Percentiles rank a stretch among this genome's conserved stretches.
These are phyloP conservation scores for Cyanistes caeruleus DNA, from an alignment of 2,113 vertebrate genomes.

Conservation along the genomic window DNA sequence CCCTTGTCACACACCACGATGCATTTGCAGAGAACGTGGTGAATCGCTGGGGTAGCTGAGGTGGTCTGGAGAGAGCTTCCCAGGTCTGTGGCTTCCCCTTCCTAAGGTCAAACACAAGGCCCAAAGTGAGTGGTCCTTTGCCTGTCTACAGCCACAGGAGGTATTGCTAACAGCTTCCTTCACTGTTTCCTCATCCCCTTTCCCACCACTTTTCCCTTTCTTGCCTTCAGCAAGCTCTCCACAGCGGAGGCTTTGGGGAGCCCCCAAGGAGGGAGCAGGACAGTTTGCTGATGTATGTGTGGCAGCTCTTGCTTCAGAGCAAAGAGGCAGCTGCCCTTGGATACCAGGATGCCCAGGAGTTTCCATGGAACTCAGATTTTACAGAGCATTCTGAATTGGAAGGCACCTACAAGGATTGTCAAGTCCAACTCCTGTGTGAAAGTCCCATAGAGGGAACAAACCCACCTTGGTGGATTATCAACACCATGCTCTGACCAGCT, in stretches of 20 bases:
- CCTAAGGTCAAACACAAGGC: background rate
- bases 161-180: background rate
- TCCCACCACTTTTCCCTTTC: background rate
- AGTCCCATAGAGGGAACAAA: background rate
- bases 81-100: background rate
- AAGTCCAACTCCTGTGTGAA: background rate
- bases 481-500: background rate
- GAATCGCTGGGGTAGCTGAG: background rate
- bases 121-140: background rate
- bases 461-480: background rate
- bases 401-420: background rate
- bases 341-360: background rate
- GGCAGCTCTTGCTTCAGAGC: background rate
- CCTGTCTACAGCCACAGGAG: background rate
- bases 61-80: background rate
- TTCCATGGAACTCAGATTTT: background rate
- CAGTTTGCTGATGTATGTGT: rapidly evolving
- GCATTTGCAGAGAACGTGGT: rapidly evolving
- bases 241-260: background rate
- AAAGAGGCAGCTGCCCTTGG: background rate
- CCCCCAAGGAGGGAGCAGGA: background rate
- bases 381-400: background rate
- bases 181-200: background rate
- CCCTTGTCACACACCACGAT: rapidly evolving
- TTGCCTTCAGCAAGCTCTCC: background rate